phyloP scores from a whole-genome alignment of 1,140 invertebrate genomes.

The Drosophila triauraria region DNA sequence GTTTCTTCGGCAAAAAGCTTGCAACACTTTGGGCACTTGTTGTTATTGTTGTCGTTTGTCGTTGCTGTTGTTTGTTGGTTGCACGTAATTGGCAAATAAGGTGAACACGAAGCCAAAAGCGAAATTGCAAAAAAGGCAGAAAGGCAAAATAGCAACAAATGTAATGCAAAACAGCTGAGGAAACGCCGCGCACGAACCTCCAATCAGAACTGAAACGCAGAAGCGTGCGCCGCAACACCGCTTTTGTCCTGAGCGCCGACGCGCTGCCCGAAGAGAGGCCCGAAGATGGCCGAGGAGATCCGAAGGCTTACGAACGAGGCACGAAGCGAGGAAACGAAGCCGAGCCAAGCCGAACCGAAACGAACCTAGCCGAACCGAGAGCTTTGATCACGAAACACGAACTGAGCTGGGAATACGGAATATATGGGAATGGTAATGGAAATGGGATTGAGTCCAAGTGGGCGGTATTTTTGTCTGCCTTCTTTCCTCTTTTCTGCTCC shows the following conservation, averaged over 20 bases:
- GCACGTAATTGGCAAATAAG: slow-evolving; percentile 49
- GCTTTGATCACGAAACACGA: slow-evolving; percentile 55
- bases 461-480: slow-evolving; percentile 33
- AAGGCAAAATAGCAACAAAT: slow-evolving; percentile 43
- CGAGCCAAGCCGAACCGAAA: slow-evolving; percentile 15
- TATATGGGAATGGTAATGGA: slow-evolving; percentile 67
- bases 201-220: slow-evolving; percentile 82
- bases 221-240: slow-evolving; percentile 47
- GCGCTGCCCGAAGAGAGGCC: slow-evolving; percentile 24
- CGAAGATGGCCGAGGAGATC: slow-evolving; percentile 26
- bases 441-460: slow-evolving; percentile 57
- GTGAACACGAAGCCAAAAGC: slow-evolving; percentile 54
- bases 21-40: slow-evolving; percentile 66
- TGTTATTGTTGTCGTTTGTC: slow-evolving; percentile 45
- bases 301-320: neutral
- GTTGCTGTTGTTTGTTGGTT: slow-evolving; percentile 29
- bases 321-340: slow-evolving; percentile 11
- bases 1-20: slow-evolving; percentile 54
- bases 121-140: slow-evolving; percentile 64
- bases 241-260: slow-evolving; percentile 74
- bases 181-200: slow-evolving; percentile 81
- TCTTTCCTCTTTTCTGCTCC: slow-evolving; percentile 47
- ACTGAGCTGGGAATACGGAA: slow-evolving; percentile 50
- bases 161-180: slow-evolving; percentile 66
- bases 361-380: slow-evolving; percentile 38